A percentile compares a stretch with the other conserved stretches of the same genome.
Conservation (phyloP, 2,113 vertebrate species). For the Anarrhichthys ocellatus region DNA sequence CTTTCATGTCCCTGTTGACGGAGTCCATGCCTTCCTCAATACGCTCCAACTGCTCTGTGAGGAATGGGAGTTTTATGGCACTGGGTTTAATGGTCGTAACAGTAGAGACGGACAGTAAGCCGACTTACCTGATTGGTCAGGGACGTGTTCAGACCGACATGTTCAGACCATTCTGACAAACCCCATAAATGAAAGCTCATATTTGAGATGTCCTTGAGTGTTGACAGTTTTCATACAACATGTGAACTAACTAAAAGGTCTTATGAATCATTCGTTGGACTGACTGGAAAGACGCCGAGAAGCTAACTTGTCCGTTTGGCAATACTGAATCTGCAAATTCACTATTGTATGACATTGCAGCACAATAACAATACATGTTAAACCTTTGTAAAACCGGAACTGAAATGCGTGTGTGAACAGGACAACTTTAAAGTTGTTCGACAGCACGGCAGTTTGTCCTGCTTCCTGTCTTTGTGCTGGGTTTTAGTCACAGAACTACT, state of each 20-base stretch:
- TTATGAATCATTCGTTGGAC: neutral
- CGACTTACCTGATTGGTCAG: neutral
- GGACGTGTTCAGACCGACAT: neutral
- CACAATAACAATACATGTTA: neutral
- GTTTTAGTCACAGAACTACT: neutral
- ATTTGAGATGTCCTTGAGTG: neutral
- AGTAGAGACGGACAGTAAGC: neutral
- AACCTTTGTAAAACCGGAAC: neutral
- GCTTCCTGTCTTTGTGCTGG: neutral
- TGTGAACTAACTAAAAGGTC: neutral
- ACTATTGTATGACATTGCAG: neutral
- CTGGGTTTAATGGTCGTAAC: neutral
- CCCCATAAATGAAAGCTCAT: neutral
- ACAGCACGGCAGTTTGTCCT: neutral
- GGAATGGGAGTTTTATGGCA: slow-evolving; percentile 30
- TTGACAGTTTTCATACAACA: neutral
- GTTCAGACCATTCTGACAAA: neutral
- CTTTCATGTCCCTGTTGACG: slow-evolving; percentile 74
- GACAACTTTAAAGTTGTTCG: neutral
- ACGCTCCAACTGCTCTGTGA: slow-evolving; percentile 73
- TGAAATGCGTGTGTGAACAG: neutral
- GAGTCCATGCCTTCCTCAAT: slow-evolving; percentile 74
- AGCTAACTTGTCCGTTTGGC: neutral
- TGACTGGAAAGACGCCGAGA: neutral
- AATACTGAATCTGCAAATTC: neutral